A percentile compares a stretch with the other conserved stretches of the same genome.
Conservation (phyloP, 2,797 vertebrate species). For the Spondyliosoma cantharus region DNA sequence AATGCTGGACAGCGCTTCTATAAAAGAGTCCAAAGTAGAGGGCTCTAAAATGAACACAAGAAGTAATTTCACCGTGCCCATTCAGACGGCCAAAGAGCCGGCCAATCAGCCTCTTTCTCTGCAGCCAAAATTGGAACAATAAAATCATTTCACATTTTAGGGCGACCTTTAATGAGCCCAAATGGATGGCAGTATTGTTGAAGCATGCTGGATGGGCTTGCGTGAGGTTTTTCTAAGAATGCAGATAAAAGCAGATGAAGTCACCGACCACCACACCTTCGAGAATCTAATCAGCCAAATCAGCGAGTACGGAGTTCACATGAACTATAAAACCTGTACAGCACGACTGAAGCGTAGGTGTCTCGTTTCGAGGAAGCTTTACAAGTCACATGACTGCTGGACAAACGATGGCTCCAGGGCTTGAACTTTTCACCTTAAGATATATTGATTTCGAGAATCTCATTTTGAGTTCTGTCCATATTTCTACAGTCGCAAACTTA, state of each 20-base stretch:
- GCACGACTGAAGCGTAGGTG: constrained; percentile 13
- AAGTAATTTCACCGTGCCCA: constrained; percentile 42
- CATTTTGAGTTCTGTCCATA: neutral
- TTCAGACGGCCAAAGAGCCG: neutral
- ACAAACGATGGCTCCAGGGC: neutral
- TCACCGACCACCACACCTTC: constrained; percentile 5
- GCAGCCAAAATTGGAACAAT: constrained; percentile 27
- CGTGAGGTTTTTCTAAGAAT: neutral
- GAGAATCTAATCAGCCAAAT: constrained; percentile 12
- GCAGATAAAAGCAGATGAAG: constrained; percentile 14
- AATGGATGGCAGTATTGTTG: neutral
- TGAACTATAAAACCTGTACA: neutral
- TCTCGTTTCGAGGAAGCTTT: constrained; percentile 1
- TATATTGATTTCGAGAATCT: constrained; percentile 23
- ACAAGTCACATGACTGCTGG: constrained; percentile 30
- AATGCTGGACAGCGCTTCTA: constrained; percentile 29
- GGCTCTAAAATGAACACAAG: constrained; percentile 36
- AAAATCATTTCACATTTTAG: constrained; percentile 13
- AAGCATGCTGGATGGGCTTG: neutral
- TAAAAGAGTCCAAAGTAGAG: constrained; percentile 27
- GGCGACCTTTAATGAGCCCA: neutral
- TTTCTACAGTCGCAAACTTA: constrained; percentile 23
- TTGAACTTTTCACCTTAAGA: constrained; percentile 32
- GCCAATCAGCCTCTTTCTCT: neutral
- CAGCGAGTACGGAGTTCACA: neutral